Conservation (phyloP, 1,140 invertebrate genomes). For the Melanaphis sacchari region DNA sequence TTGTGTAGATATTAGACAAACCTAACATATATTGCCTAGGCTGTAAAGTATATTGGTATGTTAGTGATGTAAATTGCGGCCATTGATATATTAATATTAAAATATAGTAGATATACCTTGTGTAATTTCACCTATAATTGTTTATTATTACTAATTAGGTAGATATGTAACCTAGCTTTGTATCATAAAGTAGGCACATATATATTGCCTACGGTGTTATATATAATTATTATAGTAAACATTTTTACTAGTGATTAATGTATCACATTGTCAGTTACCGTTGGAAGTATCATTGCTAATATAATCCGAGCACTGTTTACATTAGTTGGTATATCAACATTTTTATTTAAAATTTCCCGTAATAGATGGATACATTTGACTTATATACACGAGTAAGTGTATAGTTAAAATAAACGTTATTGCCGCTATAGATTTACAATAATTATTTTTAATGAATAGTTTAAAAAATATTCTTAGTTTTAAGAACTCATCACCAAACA, state of each 20-base stretch:
- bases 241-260: background rate
- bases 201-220: background rate
- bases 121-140: background rate
- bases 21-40: background rate
- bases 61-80: background rate
- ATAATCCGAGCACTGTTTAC: background rate
- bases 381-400: background rate
- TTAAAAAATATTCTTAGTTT: constrained; percentile 42
- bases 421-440: constrained; percentile 6
- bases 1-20: background rate
- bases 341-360: background rate
- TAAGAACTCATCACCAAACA: constrained; percentile 27
- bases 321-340: background rate
- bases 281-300: background rate
- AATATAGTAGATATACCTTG: background rate
- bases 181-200: background rate
- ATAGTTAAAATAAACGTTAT: background rate
- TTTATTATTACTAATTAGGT: background rate
- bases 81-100: constrained; percentile 5
- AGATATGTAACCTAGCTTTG: background rate
- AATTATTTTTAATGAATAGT: constrained; percentile 15
- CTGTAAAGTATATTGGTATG: background rate
- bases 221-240: background rate
- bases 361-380: background rate
- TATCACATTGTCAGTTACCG: background rate